A percentile compares a stretch with the other conserved stretches of the same genome.
phyloP scores from a whole-genome alignment of 2,888 invertebrate genomes.

The Pharmacophagus antenor region DNA sequence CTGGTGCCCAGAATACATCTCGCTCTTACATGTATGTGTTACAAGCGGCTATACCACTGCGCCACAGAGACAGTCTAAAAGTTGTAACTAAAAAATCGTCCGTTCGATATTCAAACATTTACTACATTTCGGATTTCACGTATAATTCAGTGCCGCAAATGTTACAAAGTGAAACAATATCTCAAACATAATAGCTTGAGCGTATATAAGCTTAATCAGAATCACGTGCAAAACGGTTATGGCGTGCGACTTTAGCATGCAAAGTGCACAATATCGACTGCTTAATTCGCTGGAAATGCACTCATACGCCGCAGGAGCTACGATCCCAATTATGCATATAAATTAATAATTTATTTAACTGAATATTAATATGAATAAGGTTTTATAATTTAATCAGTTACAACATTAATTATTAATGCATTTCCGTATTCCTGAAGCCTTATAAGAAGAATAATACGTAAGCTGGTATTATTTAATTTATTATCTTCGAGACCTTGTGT shows the following conservation, averaged over 20 bases:
- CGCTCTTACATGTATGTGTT: no score
- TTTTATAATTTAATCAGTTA: no score
- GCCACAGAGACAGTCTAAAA: no score
- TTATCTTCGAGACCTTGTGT: no score
- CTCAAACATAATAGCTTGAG: neutral
- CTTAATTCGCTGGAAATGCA: constrained; percentile 21
- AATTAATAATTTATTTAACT: neutral
- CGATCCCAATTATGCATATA: neutral
- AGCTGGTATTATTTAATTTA: no score
- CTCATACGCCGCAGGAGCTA: neutral
- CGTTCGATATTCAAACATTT: neutral
- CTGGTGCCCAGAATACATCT: no score
- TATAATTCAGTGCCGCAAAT: neutral
- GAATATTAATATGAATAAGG: no score
- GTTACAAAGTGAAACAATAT: constrained; percentile 1
- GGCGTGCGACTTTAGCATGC: constrained; percentile 12
- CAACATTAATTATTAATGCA: no score
- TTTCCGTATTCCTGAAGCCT: no score
- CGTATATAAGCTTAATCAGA: constrained; percentile 1
- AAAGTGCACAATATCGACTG: constrained; percentile 20
- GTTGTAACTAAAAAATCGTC: neutral
- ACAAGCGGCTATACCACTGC: no score
- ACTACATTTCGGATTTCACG: neutral
- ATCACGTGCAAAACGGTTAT: constrained; percentile 20
- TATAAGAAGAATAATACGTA: no score